These are phyloP conservation scores for Pao palembangensis DNA, from an alignment of 2,113 vertebrate species.

Conservation along the genomic window DNA sequence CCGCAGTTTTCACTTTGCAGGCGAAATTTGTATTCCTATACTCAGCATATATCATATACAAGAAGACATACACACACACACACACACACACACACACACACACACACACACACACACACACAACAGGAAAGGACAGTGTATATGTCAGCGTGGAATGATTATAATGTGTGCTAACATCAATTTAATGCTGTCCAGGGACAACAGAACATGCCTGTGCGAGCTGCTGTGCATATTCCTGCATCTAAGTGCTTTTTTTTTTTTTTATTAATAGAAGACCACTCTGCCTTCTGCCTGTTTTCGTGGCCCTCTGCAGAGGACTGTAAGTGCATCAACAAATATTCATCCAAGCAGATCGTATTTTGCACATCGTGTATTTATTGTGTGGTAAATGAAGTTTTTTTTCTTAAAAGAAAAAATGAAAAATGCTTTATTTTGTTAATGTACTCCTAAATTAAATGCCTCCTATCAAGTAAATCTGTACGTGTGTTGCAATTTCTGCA, in stretches of 20 bases:
- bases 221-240: constrained; percentile 17
- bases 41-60: too few species aligned
- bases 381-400: constrained; percentile 19
- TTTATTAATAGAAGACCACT: constrained; percentile 25
- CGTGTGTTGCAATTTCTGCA: constrained; percentile 16
- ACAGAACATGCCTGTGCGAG: constrained; percentile 28
- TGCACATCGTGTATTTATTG: constrained; percentile 60
- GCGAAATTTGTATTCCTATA: too few species aligned
- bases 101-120: too few species aligned
- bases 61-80: not conserved
- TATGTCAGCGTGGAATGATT: constrained; percentile 6
- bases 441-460: constrained; percentile 32
- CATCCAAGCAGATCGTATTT: constrained; percentile 46
- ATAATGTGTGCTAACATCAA: not conserved
- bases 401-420: constrained; percentile 4
- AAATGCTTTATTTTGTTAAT: constrained; percentile 7
- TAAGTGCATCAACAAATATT: constrained; percentile 48
- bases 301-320: constrained; percentile 34
- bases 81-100: constrained; percentile 7
- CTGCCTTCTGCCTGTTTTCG: constrained; percentile 39
- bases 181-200: constrained; percentile 39
- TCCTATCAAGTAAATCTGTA: constrained; percentile 9
- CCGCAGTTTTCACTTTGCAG: too few species aligned
- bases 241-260: constrained; percentile 52
- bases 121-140: constrained; percentile 12